phyloP scores from a whole-genome alignment of 1,140 invertebrate species.

The Bombus waltoni region DNA sequence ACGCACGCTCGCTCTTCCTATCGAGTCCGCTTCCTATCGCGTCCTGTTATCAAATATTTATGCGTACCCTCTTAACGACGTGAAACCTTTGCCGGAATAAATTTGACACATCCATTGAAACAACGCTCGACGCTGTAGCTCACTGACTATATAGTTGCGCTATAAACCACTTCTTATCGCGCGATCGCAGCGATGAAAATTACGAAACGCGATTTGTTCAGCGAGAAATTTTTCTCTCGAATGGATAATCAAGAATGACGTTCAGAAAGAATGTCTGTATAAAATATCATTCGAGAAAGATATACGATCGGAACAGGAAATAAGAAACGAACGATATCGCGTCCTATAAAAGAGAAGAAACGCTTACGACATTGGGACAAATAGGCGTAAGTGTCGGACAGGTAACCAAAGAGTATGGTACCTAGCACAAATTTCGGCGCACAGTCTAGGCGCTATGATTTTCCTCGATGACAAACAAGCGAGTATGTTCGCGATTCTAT shows the following conservation, averaged over 20 bases:
- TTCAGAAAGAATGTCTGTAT: background rate
- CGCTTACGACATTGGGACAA: no score
- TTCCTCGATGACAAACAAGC: background rate
- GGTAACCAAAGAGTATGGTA: no score
- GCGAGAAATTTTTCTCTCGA: background rate
- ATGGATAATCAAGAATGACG: background rate
- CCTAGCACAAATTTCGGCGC: slow-evolving; percentile 53
- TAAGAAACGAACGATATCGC: no score
- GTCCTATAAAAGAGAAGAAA: no score
- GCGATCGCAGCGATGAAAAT: background rate
- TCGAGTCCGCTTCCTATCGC: slow-evolving; percentile 25
- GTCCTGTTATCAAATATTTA: slow-evolving; percentile 66
- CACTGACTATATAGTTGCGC: background rate
- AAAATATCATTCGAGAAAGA: no score
- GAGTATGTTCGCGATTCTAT: no score
- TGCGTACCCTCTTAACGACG: slow-evolving; percentile 21
- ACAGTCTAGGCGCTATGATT: slow-evolving; percentile 19
- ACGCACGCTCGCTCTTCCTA: slow-evolving; percentile 2
- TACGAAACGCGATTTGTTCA: background rate
- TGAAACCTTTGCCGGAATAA: slow-evolving; percentile 42
- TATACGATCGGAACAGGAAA: no score
- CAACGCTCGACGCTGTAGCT: background rate
- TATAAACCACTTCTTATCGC: slow-evolving; percentile 1
- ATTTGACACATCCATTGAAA: slow-evolving; percentile 15
- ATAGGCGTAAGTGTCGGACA: no score